phyloP scores from a whole-genome alignment of 2,113 vertebrate species.

The Cottus gobio region DNA sequence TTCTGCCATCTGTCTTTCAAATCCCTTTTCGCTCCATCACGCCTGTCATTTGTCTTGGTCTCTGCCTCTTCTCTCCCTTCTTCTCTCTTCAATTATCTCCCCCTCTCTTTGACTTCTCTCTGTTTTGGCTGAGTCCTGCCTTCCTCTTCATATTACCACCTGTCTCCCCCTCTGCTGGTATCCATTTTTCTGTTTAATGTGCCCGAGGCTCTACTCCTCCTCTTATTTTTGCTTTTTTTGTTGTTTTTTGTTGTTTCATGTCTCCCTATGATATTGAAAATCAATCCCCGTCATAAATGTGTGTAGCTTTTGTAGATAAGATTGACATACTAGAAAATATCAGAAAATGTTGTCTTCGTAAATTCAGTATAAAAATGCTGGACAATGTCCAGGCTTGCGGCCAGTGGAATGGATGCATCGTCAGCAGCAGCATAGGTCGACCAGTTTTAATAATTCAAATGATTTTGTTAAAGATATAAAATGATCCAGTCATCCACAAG shows the following conservation, averaged over 20 bases:
- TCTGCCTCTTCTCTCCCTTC: conserved; percentile 2
- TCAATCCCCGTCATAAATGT: conserved; percentile 19
- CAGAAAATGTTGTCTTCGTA: neutral
- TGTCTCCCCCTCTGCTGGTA: neutral
- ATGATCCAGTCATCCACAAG: neutral
- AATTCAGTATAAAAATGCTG: neutral
- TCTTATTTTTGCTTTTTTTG: neutral
- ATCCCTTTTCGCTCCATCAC: conserved; percentile 25
- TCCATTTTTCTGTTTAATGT: conserved; percentile 26
- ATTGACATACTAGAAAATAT: conserved; percentile 1
- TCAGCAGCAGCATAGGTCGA: neutral
- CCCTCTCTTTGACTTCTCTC: neutral
- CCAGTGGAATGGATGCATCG: neutral
- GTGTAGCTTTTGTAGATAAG: neutral
- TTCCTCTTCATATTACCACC: conserved; percentile 5
- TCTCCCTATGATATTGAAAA: conserved; percentile 13
- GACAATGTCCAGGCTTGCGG: neutral
- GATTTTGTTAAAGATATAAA: neutral
- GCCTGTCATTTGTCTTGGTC: conserved; percentile 13
- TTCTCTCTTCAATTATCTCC: conserved; percentile 10
- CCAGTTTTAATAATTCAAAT: neutral
- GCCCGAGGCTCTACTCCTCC: neutral
- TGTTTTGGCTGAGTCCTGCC: neutral
- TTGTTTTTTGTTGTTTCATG: neutral
- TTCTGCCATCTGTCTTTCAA: neutral